These are phyloP conservation scores for Siniperca obscura DNA, from an alignment of 2,797 vertebrate genomes.

Conservation along the genomic window DNA sequence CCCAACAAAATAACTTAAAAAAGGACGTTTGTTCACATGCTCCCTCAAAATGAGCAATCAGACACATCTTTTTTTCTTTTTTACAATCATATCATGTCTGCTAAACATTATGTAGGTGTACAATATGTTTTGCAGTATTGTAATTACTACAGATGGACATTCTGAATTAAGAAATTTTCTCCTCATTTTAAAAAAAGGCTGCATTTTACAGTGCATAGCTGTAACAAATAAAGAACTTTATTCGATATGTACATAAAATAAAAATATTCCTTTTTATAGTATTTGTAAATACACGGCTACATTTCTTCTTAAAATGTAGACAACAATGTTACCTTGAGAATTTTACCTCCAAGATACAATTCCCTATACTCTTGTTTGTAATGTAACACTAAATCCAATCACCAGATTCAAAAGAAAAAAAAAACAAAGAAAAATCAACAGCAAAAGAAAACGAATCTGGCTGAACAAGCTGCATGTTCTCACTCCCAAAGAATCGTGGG, in stretches of 20 bases:
- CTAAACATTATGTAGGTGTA: slow-evolving; percentile 94
- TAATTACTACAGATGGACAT: slow-evolving; percentile 96
- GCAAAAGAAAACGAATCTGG: slow-evolving; percentile 84
- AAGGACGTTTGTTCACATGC: slow-evolving; percentile 82
- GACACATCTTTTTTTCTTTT: slow-evolving; percentile 73
- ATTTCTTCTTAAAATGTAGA: slow-evolving; percentile 90
- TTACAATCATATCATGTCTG: slow-evolving; percentile 98
- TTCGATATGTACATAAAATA: slow-evolving; percentile 99
- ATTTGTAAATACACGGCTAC: slow-evolving; percentile 97
- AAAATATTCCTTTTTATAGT: slow-evolving; percentile 96
- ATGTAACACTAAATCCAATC: slow-evolving; percentile 92
- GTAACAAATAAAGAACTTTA: slow-evolving; percentile 98
- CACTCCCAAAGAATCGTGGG: slow-evolving; percentile 90
- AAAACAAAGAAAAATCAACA: slow-evolving; percentile 77
- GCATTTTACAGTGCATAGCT: slow-evolving; percentile 99
- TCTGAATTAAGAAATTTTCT: slow-evolving; percentile 97
- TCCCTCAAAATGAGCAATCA: slow-evolving; percentile 83
- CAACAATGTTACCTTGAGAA: slow-evolving; percentile 89
- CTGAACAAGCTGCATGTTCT: slow-evolving; percentile 91
- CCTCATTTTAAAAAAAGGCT: slow-evolving; percentile 96
- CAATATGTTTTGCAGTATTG: slow-evolving; percentile 92
- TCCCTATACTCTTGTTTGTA: slow-evolving; percentile 85
- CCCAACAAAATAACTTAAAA: slow-evolving; percentile 81
- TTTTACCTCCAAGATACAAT: slow-evolving; percentile 86
- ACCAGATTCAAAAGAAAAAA: slow-evolving; percentile 84